Base-by-base conservation (phyloP, 2,888 invertebrate species). In the Pyrrhosoma nymphula region DNA sequence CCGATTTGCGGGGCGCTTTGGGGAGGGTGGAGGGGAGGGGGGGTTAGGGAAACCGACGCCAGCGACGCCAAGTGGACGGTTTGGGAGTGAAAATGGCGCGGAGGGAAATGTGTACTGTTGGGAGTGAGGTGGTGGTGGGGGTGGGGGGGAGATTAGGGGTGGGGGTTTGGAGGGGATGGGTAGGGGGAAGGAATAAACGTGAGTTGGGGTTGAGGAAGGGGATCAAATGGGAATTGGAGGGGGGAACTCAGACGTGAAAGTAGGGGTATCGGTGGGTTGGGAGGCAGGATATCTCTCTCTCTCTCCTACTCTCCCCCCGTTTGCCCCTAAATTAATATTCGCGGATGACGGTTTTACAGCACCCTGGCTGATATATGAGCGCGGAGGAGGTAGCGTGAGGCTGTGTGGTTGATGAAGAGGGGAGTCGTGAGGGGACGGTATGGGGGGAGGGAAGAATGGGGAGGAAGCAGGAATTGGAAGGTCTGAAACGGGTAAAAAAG, bases 311-410 rank as follows among this genome's bases (percentile, higher is more conserved):
- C 47, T 47, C 47, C 60, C 20, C 23, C 26, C 69, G 26, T 26
- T 35, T 18, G 90, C 55, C 75, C 69, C 93, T 93, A 93, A 93
- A 93, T 93, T 93, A 93, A 93, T 93, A 93, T 93, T 93, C 93
- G 93, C 93, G 93, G 93, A 93, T 93, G 93, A 93, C 93, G 69
- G 93, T 69, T 93, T 93, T 93, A 93, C 93, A 69, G 75, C 93
- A 35, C 93, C 63, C 93, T 35, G 55, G 56, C 82, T 82, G 82
- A 82, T 82, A 82, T 82, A 82, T 82, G 82, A n/a, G 82, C 82
- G 82, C 82, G 82, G 30, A 82, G 35, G 30, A 82, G 82, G 82
- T 82, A 82, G 82, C 82, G 82, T 82, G 82, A 82, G 82, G 82
- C 82, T 82, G 82, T 14, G 35, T 82, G 82, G 35, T 82, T 47